Evolutionary conservation across 92 coral and sea anemone species (phyloP).

Genomic region (Galaxea fascicularis): DNA sequence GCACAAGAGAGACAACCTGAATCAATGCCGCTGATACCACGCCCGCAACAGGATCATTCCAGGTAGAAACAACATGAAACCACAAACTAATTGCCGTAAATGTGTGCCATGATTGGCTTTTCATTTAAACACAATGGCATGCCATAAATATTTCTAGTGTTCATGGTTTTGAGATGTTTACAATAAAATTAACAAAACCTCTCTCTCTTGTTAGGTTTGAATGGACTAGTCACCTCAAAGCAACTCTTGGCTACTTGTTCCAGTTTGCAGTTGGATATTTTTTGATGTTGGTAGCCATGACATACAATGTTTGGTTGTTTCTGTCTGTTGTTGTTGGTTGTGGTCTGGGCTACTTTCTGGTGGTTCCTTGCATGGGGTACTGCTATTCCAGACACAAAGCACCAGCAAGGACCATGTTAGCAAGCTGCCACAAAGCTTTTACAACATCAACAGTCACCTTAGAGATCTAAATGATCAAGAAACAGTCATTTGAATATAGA

Average conservation of each 20-base stretch:
- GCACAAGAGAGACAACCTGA: constrained; percentile 19
- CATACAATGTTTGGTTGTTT: constrained; percentile 73
- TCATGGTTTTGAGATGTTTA: too few relatives aligned
- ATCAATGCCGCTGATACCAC: constrained; percentile 16
- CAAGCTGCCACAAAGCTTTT: too few relatives aligned
- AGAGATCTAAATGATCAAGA: too few relatives aligned
- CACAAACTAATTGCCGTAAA: too few relatives aligned
- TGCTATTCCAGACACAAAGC: not conserved
- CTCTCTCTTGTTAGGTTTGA: constrained; percentile 4
- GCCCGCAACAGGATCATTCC: not conserved
- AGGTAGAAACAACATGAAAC: constrained; percentile 32
- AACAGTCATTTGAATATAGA: too few relatives aligned
- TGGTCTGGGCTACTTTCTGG: constrained; percentile 68
- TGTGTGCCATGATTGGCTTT: too few relatives aligned
- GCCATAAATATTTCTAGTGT: too few relatives aligned
- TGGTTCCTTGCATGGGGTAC: constrained; percentile 33
- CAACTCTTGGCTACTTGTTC: constrained; percentile 42
- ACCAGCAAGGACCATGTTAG: not conserved
- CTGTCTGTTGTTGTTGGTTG: constrained; percentile 69
- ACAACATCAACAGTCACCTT: too few relatives aligned
- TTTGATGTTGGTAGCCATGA: constrained; percentile 85
- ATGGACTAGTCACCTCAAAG: not conserved
- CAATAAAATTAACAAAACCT: not conserved
- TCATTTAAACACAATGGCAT: too few relatives aligned
- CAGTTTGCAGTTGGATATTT: constrained; percentile 68